A percentile compares a stretch with the other conserved stretches of the same genome.
Conservation (phyloP, 1,140 invertebrate genomes). For the Nomia melanderi region DNA sequence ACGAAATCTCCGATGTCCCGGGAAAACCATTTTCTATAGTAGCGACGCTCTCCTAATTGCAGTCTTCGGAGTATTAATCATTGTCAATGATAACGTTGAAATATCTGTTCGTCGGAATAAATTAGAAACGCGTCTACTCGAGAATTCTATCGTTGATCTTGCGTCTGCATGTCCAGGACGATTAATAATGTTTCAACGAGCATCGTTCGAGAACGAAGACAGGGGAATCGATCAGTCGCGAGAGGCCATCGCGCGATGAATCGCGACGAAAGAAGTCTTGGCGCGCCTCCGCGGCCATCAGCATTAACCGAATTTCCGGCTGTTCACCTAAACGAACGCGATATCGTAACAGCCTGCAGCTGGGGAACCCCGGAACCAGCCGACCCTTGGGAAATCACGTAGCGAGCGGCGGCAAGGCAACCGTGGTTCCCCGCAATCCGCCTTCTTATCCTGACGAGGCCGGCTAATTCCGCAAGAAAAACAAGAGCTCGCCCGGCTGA, state of each 20-base stretch:
- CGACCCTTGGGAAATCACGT: constrained; percentile 55
- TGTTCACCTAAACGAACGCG: constrained; percentile 37
- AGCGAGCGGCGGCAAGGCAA: constrained; percentile 21
- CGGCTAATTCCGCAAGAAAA: constrained; percentile 8
- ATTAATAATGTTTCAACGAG: too few species aligned
- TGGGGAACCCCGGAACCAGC: constrained; percentile 18
- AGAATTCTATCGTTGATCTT: too few species aligned
- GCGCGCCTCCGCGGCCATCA: neutral
- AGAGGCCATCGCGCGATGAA: neutral
- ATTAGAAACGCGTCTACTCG: too few species aligned
- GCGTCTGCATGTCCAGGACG: too few species aligned
- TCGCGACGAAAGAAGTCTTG: neutral
- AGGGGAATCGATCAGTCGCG: neutral
- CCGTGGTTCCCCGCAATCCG: constrained; percentile 15
- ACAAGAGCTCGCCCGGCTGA: neutral
- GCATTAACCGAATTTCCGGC: constrained; percentile 35
- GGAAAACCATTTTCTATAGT: too few species aligned
- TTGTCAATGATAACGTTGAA: too few species aligned
- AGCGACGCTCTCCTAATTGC: too few species aligned
- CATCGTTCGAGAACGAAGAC: too few species aligned
- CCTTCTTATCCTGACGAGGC: constrained; percentile 17
- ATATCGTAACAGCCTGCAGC: constrained; percentile 42
- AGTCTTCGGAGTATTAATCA: too few species aligned
- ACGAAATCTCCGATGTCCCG: too few species aligned
- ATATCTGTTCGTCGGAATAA: too few species aligned